Evolutionary conservation across 2,888 invertebrate species (phyloP), one percentile per base, ranked within the genome.

Genomic region (Eilema depressum): DNA sequence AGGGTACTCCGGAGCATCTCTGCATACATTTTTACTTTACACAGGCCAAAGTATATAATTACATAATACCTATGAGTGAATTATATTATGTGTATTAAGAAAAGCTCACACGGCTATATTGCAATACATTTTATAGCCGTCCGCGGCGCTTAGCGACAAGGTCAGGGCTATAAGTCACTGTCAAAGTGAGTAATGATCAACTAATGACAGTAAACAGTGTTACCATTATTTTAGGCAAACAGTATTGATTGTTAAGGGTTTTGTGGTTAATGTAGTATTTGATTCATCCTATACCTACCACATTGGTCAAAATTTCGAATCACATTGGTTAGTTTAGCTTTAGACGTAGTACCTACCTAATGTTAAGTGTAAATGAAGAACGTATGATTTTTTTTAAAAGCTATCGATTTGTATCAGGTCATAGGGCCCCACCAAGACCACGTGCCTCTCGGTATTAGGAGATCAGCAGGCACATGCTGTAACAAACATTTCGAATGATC

Each of bases 141-240:
- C 28, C n/a, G 20, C 61, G n/a, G 3, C 25, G 26, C 14, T 60
- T 26, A 26, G 26, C 57, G 57, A 47, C 56, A 25, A 63, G 26
- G 17, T 28, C 30, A 47, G n/a, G 3, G 53, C n/a, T 56, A 60
- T 77, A 77, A 75, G 66, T 77, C 70, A 71, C 69, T 65, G 66
- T 67, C 71, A 68, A 65, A 69, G 65, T 80, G 78, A 79, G 47
- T 78, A 80, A 80, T 75, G 76, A 73, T 76, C 70, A 53, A 57
- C 66, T 80, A 78, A 80, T 80, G 75, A 75, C 75, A 67, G 60
- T 41, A 73, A 74, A 71, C 70, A 69, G 70, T 73, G 74, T 71
- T 75, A 56, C 53, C 60, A 75, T 75, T 75, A 75, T 75, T 80
- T 75, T 75, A 70, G 56, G 68, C 28, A 70, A 69, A 72, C 68